Conservation (phyloP, 2,797 vertebrate genomes). For the Cryptoprocta ferox region DNA sequence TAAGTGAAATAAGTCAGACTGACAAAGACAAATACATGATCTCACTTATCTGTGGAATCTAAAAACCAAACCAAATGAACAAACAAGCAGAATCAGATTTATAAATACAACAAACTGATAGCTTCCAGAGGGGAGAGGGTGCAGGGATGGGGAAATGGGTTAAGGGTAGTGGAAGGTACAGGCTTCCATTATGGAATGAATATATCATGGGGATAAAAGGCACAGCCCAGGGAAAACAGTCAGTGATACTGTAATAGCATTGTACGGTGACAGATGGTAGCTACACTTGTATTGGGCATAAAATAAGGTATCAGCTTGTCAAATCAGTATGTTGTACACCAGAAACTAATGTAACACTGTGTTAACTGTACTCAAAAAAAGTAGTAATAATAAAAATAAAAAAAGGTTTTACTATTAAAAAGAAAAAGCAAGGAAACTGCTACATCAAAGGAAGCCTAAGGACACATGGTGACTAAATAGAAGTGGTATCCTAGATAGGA, state of each 20-base stretch:
- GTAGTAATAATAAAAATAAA: background rate
- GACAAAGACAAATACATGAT: background rate
- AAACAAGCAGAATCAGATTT: background rate
- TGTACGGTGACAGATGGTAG: background rate
- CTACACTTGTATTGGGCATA: background rate
- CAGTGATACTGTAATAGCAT: background rate
- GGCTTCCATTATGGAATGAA: background rate
- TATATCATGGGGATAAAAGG: background rate
- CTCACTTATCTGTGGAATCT: background rate
- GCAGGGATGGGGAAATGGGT: background rate
- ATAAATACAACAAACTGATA: background rate
- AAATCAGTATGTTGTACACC: background rate
- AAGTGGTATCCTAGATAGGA: background rate
- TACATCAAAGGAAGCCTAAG: background rate
- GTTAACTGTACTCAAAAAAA: background rate
- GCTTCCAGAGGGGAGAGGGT: background rate
- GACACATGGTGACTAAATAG: background rate
- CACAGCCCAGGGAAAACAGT: background rate
- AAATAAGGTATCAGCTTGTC: background rate
- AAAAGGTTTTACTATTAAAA: background rate
- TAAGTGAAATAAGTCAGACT: background rate
- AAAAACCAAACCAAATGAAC: background rate
- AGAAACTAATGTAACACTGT: background rate
- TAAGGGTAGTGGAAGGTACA: background rate
- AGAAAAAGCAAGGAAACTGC: background rate